phyloP scores from a whole-genome alignment of 2,888 invertebrate species.

The Monoplex corrugatus region DNA sequence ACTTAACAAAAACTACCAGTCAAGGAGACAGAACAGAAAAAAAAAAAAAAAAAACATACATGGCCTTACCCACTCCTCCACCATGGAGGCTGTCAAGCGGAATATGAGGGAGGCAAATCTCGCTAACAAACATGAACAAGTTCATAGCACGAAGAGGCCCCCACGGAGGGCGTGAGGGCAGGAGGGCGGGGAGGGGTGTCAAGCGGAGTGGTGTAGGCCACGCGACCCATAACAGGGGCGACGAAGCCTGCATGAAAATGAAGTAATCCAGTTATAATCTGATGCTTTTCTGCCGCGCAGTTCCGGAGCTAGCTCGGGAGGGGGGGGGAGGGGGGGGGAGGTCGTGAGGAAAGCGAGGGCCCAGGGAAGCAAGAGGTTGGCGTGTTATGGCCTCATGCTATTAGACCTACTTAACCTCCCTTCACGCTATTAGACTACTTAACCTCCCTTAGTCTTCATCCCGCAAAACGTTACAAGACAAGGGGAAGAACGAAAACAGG shows the following conservation, averaged over 20 bases:
- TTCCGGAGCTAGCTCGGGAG: not conserved
- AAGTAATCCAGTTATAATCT: conserved; percentile 51
- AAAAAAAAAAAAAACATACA: too few species aligned
- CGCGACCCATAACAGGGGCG: conserved; percentile 45
- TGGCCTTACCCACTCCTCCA: conserved; percentile 16
- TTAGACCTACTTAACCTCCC: conserved; percentile 58
- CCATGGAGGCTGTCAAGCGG: not conserved
- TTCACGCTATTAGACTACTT: not conserved
- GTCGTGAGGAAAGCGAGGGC: not conserved
- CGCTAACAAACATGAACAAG: conserved; percentile 45
- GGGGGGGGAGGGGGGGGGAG: not conserved
- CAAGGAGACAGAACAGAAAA: too few species aligned
- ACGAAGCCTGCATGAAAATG: conserved; percentile 50
- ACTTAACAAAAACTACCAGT: too few species aligned
- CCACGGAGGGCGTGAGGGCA: too few species aligned
- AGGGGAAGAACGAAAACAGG: too few species aligned
- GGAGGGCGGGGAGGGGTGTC: conserved; percentile 2
- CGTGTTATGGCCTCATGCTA: conserved; percentile 53
- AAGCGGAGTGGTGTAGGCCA: conserved; percentile 15
- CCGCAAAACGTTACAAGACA: too few species aligned
- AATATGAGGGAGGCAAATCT: conserved; percentile 18
- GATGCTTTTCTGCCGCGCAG: conserved; percentile 16
- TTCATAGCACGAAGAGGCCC: conserved; percentile 45
- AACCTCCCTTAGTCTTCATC: too few species aligned
- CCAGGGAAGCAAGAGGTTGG: not conserved